Base-by-base conservation (phyloP, 2,113 vertebrate species). In the Pogona vitticeps region DNA sequence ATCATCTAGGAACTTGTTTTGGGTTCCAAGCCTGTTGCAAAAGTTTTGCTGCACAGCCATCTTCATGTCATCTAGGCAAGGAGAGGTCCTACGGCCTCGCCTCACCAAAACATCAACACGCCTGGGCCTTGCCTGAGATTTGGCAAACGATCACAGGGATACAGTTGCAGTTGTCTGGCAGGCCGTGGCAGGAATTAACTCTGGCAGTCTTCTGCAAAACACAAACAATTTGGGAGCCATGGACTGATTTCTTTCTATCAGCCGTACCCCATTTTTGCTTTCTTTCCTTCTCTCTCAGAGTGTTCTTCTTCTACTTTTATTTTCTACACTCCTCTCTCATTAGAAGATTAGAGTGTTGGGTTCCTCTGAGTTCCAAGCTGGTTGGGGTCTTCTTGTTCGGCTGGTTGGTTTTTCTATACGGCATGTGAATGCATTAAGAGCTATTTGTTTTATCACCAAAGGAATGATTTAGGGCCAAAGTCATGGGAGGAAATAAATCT, bases 81-180 rank as follows among this genome's bases (percentile, higher is more conserved):
- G 87, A 67, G 56, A 88, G 92, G 83, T 80, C 75, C 83, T 91
- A 87, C 86, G 89, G 42, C 87, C 80, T 81, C 82, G 76, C 82
- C 84, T 92, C 87, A 91, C 79, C 82, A 90, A 1, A 20, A 86
- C 77, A 77, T 76, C 81, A 89, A 86, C 95, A 95, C 94, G 91
- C 92, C 94, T 94, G 40, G 83, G 88, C 86, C 28, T 95, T 95
- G 92, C 94, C 82, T 90, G 93, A 93, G 89, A 88, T 88, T 84
- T 96, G 95, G 95, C 95, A 85, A 77, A 9, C 13, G 91, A 95
- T 96, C 95, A 96, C 89, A 96, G 94, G 58, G 81, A 73, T 86
- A 88, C 84, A 88, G 88, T 81, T 92, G 80, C 86, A 95, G 89
- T 15, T 85, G 61, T 67, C 94, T 96, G 95, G 92, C 96, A 95